Conservation (phyloP, 1,140 invertebrate species). For the Brachionus angularis region DNA sequence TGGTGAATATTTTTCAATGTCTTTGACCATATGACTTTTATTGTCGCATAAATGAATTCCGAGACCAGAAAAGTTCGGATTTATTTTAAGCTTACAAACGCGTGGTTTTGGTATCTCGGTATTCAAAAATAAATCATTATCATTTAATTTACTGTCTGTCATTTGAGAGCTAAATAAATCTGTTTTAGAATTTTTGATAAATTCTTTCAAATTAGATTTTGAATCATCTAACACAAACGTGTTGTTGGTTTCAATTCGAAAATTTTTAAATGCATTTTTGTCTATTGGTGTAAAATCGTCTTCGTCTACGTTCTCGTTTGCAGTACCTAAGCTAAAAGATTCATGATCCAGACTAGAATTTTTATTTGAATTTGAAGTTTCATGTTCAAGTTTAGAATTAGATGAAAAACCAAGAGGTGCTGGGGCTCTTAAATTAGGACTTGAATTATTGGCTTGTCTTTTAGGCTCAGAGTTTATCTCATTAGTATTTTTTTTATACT, state of each 20-base stretch:
- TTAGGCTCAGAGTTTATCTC: not conserved
- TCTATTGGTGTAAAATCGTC: conserved; percentile 22
- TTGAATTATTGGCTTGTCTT: too few relatives aligned
- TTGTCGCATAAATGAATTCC: conserved; percentile 18
- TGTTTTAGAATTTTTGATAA: too few relatives aligned
- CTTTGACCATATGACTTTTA: conserved; percentile 12
- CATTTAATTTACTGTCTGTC: too few relatives aligned
- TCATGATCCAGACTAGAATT: conserved; percentile 8
- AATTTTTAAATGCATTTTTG: conserved; percentile 36
- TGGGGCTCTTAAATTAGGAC: too few relatives aligned
- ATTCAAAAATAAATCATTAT: not conserved
- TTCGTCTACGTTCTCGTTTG: conserved; percentile 6
- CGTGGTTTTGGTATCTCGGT: conserved; percentile 15
- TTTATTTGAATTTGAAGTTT: too few relatives aligned
- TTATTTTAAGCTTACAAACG: not conserved
- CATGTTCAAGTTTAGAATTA: too few relatives aligned
- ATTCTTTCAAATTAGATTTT: not conserved
- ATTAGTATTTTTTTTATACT: not conserved
- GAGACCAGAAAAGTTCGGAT: not conserved
- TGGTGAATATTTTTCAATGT: conserved; percentile 2
- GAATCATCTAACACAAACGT: not conserved
- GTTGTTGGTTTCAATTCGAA: conserved; percentile 11
- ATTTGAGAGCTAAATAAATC: too few relatives aligned
- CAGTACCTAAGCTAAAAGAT: too few relatives aligned
- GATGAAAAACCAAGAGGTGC: too few relatives aligned